Evolutionary conservation across 2,113 vertebrate genomes (phyloP).

Genomic region (Piaya cayana): DNA sequence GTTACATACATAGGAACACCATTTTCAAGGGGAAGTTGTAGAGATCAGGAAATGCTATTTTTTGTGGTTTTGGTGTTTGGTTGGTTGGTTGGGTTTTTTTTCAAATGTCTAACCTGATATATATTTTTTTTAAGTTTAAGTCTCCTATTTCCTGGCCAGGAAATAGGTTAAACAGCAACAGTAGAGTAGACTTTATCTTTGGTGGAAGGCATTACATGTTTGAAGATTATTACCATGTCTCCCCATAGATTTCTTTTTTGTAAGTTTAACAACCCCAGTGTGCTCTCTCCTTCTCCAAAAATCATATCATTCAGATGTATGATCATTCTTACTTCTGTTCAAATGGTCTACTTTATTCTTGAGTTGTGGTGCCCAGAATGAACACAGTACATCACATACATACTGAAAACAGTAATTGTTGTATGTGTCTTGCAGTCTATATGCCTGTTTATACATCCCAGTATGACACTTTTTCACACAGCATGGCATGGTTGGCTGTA

Average conservation of each 20-base stretch:
- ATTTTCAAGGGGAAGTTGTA: too few relatives aligned
- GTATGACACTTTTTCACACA: constrained; percentile 31
- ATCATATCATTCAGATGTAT: background rate
- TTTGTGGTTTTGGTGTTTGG: background rate
- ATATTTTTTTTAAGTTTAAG: background rate
- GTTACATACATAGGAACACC: too few relatives aligned
- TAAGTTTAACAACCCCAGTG: background rate
- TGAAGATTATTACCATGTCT: background rate
- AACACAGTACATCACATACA: background rate
- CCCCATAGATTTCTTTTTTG: background rate
- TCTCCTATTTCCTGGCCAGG: background rate
- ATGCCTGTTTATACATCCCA: background rate
- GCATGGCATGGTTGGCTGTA: background rate
- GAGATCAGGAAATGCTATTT: too few relatives aligned
- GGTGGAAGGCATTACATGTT: background rate
- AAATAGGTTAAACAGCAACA: background rate
- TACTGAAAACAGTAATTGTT: background rate
- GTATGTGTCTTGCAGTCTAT: background rate
- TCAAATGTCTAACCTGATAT: fast-evolving
- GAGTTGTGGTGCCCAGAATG: constrained; percentile 9
- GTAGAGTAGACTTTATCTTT: background rate
- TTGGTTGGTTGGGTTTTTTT: too few relatives aligned
- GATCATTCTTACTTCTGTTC: background rate
- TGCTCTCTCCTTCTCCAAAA: background rate
- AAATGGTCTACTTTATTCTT: background rate